Evolutionary conservation across 1,140 invertebrate genomes (phyloP), one percentile per base, ranked within the genome.

Genomic region (Drosophila nigromelanica): DNA sequence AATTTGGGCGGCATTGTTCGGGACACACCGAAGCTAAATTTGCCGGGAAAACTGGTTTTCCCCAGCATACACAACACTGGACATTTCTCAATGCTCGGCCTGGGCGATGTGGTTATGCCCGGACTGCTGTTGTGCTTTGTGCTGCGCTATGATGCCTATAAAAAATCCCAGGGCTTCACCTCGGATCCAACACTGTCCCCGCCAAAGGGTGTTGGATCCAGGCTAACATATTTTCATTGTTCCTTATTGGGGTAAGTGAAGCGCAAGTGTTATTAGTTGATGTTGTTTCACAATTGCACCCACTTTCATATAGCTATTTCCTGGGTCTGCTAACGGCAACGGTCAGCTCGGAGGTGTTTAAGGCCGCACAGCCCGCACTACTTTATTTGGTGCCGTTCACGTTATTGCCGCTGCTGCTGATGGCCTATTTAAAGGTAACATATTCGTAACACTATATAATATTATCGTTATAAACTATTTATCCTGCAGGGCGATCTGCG

Each of bases 61-160:
- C 98, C 98, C 68, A 98, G 97, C 89, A 97, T 98, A 94, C 97
- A 98, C 92, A 97, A 98, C 91, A 95, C 95, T 73, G 98, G 98
- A 76, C 98, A 98, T 92, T 99, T 99, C 93, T 98, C 98, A 42
- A 99, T 99, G 98, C 94, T 99, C 33, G 98, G 98, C 72, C 94
- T 99, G 10, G 98, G 98, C 33, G 98, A 99, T 92, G 98, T 99
- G 73, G 98, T 99, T 14, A 99, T 99, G 98, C 98, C 98, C n/a
- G 98, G 98, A 4, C 93, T 99, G 18, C 90, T 99, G 72, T 93
- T 99, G 66, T 99, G 98, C 93, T 99, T 99, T 93, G 98, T 99
- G 45, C 92, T 99, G 67, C 94, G 96, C 15, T 99, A 99, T 92
- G 98, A 99, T 93, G 98, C 98, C 8, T 98, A 99, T 93, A 99